phyloP scores from a whole-genome alignment of 2,113 vertebrate species.

The Marmota monax region DNA sequence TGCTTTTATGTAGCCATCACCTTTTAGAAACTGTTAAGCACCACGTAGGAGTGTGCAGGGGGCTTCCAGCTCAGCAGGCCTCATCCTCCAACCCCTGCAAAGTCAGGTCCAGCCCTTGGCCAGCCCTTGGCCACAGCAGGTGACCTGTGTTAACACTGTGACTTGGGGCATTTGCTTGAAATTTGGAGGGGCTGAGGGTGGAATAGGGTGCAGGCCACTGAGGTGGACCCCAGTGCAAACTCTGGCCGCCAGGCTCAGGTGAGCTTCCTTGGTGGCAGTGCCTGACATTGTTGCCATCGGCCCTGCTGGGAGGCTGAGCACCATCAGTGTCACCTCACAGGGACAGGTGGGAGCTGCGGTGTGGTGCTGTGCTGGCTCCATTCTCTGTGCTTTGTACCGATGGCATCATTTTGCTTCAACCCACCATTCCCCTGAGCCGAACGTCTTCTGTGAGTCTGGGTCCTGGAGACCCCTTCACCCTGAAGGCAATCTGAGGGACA shows the following conservation, averaged over 20 bases:
- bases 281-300: too few relatives aligned
- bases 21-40: accelerated
- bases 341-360: accelerated
- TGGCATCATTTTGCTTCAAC: too few relatives aligned
- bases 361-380: accelerated
- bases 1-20: neutral
- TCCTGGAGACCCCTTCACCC: too few relatives aligned
- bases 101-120: neutral
- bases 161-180: accelerated
- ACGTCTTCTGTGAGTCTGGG: too few relatives aligned
- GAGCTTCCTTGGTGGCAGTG: too few relatives aligned
- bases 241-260: too few relatives aligned
- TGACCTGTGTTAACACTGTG: neutral
- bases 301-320: neutral
- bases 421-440: too few relatives aligned
- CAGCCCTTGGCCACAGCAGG: too few relatives aligned
- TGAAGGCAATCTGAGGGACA: neutral
- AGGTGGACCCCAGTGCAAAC: neutral
- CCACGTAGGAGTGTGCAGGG: neutral
- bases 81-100: neutral
- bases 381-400: too few relatives aligned
- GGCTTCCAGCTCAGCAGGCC: neutral
- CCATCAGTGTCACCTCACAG: too few relatives aligned
- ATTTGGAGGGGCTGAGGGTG: too few relatives aligned
- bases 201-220: too few relatives aligned